phyloP scores from a whole-genome alignment of 2,797 vertebrate genomes.

The Syngnathus rostellatus region DNA sequence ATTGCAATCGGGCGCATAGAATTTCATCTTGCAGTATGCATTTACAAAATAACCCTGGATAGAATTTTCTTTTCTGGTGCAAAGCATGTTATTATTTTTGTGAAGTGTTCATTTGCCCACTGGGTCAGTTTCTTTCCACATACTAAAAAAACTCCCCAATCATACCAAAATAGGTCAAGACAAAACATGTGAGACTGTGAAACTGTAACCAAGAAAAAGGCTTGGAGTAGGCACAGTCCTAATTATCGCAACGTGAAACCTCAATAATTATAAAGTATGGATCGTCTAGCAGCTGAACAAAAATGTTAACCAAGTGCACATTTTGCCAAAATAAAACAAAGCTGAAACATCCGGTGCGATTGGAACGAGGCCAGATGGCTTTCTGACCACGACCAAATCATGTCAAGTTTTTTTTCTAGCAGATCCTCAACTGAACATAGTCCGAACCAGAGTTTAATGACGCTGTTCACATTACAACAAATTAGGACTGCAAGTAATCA shows the following conservation, averaged over 20 bases:
- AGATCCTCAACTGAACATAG: not conserved
- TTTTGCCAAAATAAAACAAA: not conserved
- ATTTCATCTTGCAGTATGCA: constrained; percentile 9
- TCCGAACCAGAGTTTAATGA: not conserved
- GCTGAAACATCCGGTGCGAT: not conserved
- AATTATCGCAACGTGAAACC: not conserved
- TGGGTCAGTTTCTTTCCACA: not conserved
- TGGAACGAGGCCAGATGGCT: not conserved
- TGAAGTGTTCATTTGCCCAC: not conserved
- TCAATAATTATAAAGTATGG: not conserved
- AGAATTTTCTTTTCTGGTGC: not conserved
- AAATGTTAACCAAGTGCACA: not conserved
- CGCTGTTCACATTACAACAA: not conserved
- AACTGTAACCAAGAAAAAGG: not conserved
- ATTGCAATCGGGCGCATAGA: not conserved
- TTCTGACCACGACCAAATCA: not conserved
- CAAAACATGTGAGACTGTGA: not conserved
- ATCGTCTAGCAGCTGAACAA: not conserved
- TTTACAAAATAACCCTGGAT: not conserved
- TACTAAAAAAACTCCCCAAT: not conserved
- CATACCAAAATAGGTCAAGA: not conserved
- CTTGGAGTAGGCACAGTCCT: not conserved
- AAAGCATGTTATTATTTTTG: not conserved
- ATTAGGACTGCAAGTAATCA: too few species aligned
- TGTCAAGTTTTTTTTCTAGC: not conserved